A percentile compares a stretch with the other conserved stretches of the same genome.
phyloP scores from a whole-genome alignment of 2,888 invertebrate species.

The Cacoxenus indagator region DNA sequence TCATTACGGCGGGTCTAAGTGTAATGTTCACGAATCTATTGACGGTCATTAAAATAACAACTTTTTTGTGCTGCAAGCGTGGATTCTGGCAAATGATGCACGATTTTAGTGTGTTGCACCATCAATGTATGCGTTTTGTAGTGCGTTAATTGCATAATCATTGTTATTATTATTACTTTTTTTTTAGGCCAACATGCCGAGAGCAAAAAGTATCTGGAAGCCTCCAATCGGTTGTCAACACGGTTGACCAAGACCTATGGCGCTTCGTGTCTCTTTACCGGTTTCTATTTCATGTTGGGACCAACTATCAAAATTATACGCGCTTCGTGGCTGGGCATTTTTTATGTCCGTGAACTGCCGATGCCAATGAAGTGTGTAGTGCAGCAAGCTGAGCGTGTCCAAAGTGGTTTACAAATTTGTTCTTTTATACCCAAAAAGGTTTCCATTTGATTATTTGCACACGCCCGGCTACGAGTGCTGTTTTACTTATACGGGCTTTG shows the following conservation, averaged over 20 bases:
- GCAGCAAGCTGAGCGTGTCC: not conserved
- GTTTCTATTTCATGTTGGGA: conserved; percentile 60
- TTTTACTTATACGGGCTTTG: conserved; percentile 54
- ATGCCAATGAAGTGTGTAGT: conserved; percentile 65
- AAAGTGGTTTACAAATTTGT: not conserved
- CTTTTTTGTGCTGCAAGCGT: conserved; percentile 57
- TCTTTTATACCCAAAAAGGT: conserved; percentile 41
- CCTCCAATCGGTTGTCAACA: conserved; percentile 50
- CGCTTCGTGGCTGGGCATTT: conserved; percentile 36
- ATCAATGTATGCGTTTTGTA: conserved; percentile 45
- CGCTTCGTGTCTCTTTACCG: conserved; percentile 55
- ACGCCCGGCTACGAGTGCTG: conserved; percentile 59
- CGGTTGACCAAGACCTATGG: conserved; percentile 53
- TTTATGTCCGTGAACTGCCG: conserved; percentile 51
- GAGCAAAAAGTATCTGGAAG: conserved; percentile 35
- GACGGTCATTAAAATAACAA: conserved; percentile 62
- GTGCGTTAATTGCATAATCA: not conserved
- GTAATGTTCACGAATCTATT: conserved; percentile 61
- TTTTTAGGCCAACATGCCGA: not conserved
- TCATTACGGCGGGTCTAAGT: conserved; percentile 64
- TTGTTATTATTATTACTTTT: not conserved
- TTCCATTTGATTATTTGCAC: conserved; percentile 55
- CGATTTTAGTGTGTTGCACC: conserved; percentile 55
- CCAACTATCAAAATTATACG: conserved; percentile 56
- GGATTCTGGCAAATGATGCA: conserved; percentile 56